Evolutionary conservation across 2,797 vertebrate genomes (phyloP), one percentile per base, ranked within the genome.

Genomic region (Petrocephalus schoutedeni): DNA sequence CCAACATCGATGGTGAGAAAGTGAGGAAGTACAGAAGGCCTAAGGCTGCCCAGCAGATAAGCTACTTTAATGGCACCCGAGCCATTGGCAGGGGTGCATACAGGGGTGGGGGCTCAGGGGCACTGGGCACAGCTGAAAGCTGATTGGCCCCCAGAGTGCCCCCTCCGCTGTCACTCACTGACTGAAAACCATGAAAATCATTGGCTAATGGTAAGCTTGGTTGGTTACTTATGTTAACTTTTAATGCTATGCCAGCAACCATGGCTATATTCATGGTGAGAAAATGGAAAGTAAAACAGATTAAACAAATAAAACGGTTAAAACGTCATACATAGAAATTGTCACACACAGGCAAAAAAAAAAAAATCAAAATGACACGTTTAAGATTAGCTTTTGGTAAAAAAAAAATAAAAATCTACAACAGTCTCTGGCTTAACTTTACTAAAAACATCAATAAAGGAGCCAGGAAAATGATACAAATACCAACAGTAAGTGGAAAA

Each of bases 11-110:
- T 80, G 74, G 80, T 28, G 58, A 14, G 36, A 61, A 86, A 36
- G 32, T 61, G 21, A 85, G 56, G 23, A 64, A 41, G 10, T 16
- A 51, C 0, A 64, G 57, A 49, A 86, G 93, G 94, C 57, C 90
- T 77, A 53, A 86, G 89, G 74, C 92, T 92, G 92, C 90, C 89
- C 36, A 45, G 19, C 14, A n/a, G 71, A 12, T 36, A 19, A 77
- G 71, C 36, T 3, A 9, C 7, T 19, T 77, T 77, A 36, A 49
- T 2, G 2, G 71, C 19, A 77, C 41, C 36, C n/a, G 41, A 77
- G 41, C 36, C 36, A 9, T 77, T 77, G 64, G 64, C 28, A 71
- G 64, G 64, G 59, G 21, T 64, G 59, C 10, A 10, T 64, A 64
- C 59, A 61, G 8, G 21, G 64, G 64, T 71, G 64, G 64, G 64